Evolutionary conservation across 2,888 invertebrate genomes (phyloP).

Genomic region (Ormia ochracea): DNA sequence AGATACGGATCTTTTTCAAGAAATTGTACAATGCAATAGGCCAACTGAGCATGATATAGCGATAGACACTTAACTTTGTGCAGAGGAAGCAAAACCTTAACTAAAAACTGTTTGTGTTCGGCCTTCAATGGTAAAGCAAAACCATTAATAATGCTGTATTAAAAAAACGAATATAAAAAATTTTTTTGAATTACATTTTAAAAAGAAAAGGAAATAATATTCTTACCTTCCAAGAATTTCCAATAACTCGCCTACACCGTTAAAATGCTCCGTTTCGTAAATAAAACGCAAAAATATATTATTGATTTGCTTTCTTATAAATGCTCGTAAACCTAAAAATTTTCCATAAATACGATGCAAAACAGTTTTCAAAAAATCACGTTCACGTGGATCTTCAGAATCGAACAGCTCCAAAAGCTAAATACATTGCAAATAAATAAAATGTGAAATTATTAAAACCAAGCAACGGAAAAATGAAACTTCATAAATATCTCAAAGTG

Average conservation of each 20-base stretch:
- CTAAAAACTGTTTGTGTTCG: conserved; percentile 97
- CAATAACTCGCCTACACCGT: conserved; percentile 96
- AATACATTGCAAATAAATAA: conserved; percentile 49
- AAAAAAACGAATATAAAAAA: neutral
- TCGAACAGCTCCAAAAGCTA: conserved; percentile 96
- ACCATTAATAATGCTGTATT: conserved; percentile 94
- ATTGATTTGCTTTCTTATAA: conserved; percentile 98
- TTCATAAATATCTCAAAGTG: neutral
- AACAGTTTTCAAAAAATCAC: conserved; percentile 98
- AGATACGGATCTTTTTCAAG: conserved; percentile 97
- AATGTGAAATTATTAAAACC: neutral
- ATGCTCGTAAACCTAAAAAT: conserved; percentile 95
- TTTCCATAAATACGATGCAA: conserved; percentile 98
- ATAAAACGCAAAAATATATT: conserved; percentile 98
- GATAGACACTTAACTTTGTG: conserved; percentile 98
- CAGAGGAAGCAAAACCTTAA: conserved; percentile 94
- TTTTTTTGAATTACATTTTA: neutral
- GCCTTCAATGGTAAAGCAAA: conserved; percentile 98
- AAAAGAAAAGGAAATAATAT: neutral
- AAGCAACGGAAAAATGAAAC: neutral
- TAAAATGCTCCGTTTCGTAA: conserved; percentile 98
- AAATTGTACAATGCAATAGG: conserved; percentile 99
- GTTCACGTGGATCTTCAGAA: conserved; percentile 96
- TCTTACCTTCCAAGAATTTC: conserved; percentile 93
- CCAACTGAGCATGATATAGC: conserved; percentile 97